Evolutionary conservation across 2,113 vertebrate genomes (phyloP).

Genomic region (Xenopus borealis): DNA sequence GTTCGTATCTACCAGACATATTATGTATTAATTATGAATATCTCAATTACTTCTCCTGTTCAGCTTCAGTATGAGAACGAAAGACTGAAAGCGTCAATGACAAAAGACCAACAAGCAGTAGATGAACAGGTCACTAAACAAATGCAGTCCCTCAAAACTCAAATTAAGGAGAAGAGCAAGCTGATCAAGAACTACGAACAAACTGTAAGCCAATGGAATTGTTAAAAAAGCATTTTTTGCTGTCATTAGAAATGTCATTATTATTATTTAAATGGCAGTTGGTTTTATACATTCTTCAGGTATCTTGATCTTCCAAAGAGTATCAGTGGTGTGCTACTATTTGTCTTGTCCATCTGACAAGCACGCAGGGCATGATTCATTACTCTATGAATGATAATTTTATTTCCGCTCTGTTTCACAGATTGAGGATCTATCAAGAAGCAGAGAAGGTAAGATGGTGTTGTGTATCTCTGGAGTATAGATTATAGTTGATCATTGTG

Average conservation of each 20-base stretch:
- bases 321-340: too few species aligned
- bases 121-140: conserved; percentile 45
- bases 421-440: conserved; percentile 14
- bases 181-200: conserved; percentile 55
- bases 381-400: not conserved
- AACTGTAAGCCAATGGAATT: conserved; percentile 49
- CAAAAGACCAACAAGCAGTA: conserved; percentile 52
- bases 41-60: not conserved
- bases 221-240: not conserved
- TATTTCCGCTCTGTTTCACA: not conserved
- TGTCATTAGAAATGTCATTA: too few species aligned
- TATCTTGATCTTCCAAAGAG: too few species aligned
- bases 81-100: conserved; percentile 48
- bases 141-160: conserved; percentile 47
- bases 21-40: too few species aligned
- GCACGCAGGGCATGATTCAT: too few species aligned
- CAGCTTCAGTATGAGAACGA: conserved; percentile 59
- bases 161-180: conserved; percentile 52
- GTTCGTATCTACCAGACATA: too few species aligned
- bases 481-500: too few species aligned
- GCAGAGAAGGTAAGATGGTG: conserved; percentile 3
- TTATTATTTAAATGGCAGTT: too few species aligned
- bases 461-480: too few species aligned
- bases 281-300: too few species aligned
- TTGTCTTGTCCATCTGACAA: too few species aligned